phyloP scores from a whole-genome alignment of 2,113 vertebrate genomes.

The Notiomystis cincta region DNA sequence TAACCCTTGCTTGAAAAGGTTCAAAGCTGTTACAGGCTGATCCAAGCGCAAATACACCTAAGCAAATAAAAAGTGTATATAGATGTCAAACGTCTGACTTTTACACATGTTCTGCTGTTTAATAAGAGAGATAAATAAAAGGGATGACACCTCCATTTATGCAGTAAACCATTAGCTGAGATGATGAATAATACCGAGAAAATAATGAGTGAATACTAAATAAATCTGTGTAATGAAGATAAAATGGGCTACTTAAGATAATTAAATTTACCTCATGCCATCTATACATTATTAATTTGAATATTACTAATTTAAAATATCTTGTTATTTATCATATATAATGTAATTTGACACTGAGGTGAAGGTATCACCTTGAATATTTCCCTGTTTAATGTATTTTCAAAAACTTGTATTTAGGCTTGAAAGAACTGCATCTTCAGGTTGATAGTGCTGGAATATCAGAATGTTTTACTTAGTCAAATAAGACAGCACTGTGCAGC shows the following conservation, averaged over 20 bases:
- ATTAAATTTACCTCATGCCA: not conserved
- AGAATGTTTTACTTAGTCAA: not conserved
- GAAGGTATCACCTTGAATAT: not conserved
- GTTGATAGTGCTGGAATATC: not conserved
- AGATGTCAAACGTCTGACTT: not conserved
- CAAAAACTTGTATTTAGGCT: not conserved
- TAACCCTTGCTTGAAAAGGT: slow-evolving; percentile 93
- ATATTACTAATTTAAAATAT: not conserved
- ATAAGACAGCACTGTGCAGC: not conserved
- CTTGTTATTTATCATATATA: not conserved
- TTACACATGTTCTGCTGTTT: not conserved
- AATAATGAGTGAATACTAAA: not conserved
- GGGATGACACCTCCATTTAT: not conserved
- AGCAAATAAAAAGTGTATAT: not conserved
- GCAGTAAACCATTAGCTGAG: not conserved
- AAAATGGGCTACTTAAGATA: not conserved
- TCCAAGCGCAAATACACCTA: slow-evolving; percentile 93
- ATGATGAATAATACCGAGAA: not conserved
- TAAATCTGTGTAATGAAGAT: not conserved
- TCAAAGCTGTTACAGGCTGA: slow-evolving; percentile 91
- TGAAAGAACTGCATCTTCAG: not conserved
- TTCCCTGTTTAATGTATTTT: not conserved
- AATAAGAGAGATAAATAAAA: not conserved
- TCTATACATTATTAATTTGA: not conserved
- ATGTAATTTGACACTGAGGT: not conserved